These are phyloP conservation scores for Anguilla anguilla DNA, from an alignment of 2,797 vertebrate species.

Conservation along the genomic window DNA sequence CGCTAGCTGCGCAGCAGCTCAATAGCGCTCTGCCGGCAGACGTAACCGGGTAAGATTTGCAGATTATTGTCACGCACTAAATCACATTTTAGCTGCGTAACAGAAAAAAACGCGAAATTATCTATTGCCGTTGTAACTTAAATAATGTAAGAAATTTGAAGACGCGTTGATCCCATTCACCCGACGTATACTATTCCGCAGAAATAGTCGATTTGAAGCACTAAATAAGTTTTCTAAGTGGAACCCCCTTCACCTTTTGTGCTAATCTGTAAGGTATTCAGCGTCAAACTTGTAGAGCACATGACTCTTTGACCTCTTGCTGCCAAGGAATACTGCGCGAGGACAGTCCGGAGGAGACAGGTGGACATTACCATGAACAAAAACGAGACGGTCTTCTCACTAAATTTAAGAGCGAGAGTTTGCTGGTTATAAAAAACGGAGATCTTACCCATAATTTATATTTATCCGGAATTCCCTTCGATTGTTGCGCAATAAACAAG, in stretches of 20 bases:
- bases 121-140: constrained; percentile 33
- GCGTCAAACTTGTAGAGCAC: constrained; percentile 22
- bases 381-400: neutral
- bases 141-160: neutral
- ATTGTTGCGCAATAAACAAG: neutral
- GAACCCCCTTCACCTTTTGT: neutral
- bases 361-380: neutral
- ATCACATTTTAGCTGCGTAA: constrained; percentile 50
- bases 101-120: constrained; percentile 51
- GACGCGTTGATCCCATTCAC: neutral
- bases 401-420: neutral
- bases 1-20: constrained; percentile 49
- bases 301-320: constrained; percentile 7
- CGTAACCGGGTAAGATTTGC: constrained; percentile 61
- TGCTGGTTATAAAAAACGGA: neutral
- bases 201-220: neutral
- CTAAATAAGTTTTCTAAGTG: neutral
- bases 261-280: constrained; percentile 3
- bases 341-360: neutral
- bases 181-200: neutral
- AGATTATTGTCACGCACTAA: constrained; percentile 44
- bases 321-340: neutral
- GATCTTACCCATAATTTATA: neutral
- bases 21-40: constrained; percentile 58
- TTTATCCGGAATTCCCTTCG: neutral